These are phyloP conservation scores for Nerophis lumbriciformis DNA, from an alignment of 2,113 vertebrate genomes.

Conservation along the genomic window DNA sequence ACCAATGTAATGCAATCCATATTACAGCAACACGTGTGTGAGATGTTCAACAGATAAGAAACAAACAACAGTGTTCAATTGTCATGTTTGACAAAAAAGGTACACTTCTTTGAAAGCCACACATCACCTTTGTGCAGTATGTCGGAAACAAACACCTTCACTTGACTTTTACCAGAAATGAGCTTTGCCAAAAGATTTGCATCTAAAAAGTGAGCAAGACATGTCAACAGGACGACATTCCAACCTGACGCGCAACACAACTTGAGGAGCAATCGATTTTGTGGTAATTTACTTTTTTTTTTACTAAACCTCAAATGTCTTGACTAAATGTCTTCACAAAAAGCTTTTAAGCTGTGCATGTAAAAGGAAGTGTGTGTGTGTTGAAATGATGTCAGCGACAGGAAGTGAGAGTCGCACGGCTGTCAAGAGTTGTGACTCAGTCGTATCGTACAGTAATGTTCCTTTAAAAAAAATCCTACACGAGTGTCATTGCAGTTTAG, in stretches of 20 bases:
- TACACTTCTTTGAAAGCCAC: slow-evolving; percentile 55
- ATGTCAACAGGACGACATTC: slow-evolving; percentile 25
- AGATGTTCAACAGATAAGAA: no score
- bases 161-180: slow-evolving; percentile 60
- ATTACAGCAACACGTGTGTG: no score
- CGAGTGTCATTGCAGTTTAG: neutral
- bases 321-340: neutral
- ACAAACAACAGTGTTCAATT: neutral
- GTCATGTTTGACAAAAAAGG: neutral
- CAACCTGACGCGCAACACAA: neutral
- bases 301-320: neutral
- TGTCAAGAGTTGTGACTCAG: slow-evolving; percentile 28
- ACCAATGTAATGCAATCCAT: no score
- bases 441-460: neutral
- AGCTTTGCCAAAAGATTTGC: slow-evolving; percentile 34
- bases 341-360: neutral
- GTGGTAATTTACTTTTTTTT: slow-evolving; percentile 26
- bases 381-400: slow-evolving; percentile 27
- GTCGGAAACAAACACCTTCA: slow-evolving; percentile 37
- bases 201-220: slow-evolving; percentile 30
- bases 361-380: neutral
- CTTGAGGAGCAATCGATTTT: slow-evolving; percentile 23
- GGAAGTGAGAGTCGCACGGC: slow-evolving; percentile 52
- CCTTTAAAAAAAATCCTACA: neutral
- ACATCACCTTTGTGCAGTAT: slow-evolving; percentile 29